phyloP scores from a whole-genome alignment of 2,888 invertebrate genomes.

The Apamea sordens region DNA sequence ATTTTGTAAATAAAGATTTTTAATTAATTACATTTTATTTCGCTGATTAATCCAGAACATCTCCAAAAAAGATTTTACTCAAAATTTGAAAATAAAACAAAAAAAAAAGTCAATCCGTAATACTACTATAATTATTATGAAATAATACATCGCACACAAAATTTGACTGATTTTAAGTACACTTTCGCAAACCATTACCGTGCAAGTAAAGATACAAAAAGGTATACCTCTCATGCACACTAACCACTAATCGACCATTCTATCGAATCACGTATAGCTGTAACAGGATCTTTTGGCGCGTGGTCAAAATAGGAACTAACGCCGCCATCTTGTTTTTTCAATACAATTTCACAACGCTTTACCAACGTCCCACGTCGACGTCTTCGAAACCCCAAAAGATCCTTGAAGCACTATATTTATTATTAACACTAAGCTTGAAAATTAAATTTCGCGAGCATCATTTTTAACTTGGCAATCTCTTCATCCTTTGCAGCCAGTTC shows the following conservation, averaged over 20 bases:
- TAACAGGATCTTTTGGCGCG: not conserved
- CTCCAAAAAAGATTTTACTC: not conserved
- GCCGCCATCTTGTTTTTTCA: not conserved
- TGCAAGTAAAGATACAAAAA: constrained; percentile 15
- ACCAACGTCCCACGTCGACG: not conserved
- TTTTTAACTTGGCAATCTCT: constrained; percentile 89
- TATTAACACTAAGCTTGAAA: constrained; percentile 59
- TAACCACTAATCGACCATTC: constrained; percentile 37
- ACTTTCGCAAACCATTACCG: constrained; percentile 28
- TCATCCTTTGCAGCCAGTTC: constrained; percentile 90
- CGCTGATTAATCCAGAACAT: not conserved
- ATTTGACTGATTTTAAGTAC: constrained; percentile 50
- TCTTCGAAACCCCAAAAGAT: not conserved
- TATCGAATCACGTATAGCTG: not conserved
- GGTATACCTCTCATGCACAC: constrained; percentile 18
- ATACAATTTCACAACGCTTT: not conserved
- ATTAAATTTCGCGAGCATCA: constrained; percentile 85
- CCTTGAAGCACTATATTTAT: not conserved
- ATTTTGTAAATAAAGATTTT: constrained; percentile 87
- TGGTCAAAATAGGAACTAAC: not conserved
- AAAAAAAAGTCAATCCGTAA: constrained; percentile 23
- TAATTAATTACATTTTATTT: constrained; percentile 54
- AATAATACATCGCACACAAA: constrained; percentile 55
- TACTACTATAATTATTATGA: constrained; percentile 41
- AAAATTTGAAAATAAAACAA: constrained; percentile 36